A percentile compares a stretch with the other conserved stretches of the same genome.
phyloP scores from a whole-genome alignment of 2,888 invertebrate species.

The Dasypogon diadema region DNA sequence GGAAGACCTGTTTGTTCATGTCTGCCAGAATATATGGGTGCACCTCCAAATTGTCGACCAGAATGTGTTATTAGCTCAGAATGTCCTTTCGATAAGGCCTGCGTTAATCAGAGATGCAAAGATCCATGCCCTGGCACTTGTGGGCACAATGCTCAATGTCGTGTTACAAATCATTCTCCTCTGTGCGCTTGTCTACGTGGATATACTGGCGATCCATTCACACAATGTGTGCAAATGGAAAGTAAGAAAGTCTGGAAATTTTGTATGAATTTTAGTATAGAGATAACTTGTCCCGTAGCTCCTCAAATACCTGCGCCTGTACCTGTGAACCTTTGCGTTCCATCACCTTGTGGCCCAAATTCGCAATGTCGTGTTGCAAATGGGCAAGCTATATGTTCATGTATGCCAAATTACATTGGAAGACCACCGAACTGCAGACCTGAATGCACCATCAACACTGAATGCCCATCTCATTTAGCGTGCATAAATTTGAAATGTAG shows the following conservation, averaged over 20 bases:
- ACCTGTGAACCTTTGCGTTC: conserved; percentile 80
- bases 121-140: conserved; percentile 89
- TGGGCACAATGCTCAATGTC: conserved; percentile 83
- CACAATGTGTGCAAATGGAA: conserved; percentile 77
- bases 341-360: conserved; percentile 87
- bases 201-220: conserved; percentile 85
- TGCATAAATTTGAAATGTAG: conserved; percentile 85
- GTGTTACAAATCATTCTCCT: conserved; percentile 87
- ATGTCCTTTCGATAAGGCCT: conserved; percentile 83
- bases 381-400: conserved; percentile 84
- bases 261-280: conserved; percentile 45
- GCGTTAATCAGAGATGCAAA: conserved; percentile 82
- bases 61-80: conserved; percentile 88
- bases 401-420: conserved; percentile 82
- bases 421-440: conserved; percentile 88
- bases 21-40: conserved; percentile 81
- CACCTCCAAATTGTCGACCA: conserved; percentile 82
- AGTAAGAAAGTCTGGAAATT: conserved; percentile 70
- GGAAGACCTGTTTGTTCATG: conserved; percentile 86
- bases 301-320: conserved; percentile 61
- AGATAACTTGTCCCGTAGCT: conserved; percentile 52
- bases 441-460: conserved; percentile 86
- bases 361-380: conserved; percentile 82
- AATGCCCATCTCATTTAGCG: conserved; percentile 86
- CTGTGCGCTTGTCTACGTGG: conserved; percentile 84